phyloP scores from a whole-genome alignment of 2,888 invertebrate genomes.

The Drosophila formosana region DNA sequence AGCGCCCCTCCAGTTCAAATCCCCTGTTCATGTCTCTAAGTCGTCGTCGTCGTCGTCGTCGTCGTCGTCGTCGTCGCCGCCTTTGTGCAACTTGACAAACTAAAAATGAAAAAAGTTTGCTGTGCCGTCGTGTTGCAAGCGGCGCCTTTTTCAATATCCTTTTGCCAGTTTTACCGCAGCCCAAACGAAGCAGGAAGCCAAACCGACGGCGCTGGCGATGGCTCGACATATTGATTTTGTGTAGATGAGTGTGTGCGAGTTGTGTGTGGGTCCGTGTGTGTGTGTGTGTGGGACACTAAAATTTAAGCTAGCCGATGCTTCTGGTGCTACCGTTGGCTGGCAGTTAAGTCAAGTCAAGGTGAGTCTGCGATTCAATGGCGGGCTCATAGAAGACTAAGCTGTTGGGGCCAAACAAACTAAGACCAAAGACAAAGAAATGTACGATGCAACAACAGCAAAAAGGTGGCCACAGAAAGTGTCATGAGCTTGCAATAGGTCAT shows the following conservation, averaged over 20 bases:
- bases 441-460: no score
- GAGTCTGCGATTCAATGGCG: conserved; percentile 43
- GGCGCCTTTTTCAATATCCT: conserved; percentile 77
- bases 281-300: conserved; percentile 40
- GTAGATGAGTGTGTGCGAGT: not conserved
- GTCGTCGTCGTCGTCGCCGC: conserved; percentile 21
- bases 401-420: conserved; percentile 9
- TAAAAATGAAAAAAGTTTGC: conserved; percentile 80
- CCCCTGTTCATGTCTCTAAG: not conserved
- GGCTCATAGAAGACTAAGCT: conserved; percentile 35
- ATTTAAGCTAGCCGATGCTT: conserved; percentile 44
- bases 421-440: not conserved
- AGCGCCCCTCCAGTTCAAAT: not conserved
- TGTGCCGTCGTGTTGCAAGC: conserved; percentile 67
- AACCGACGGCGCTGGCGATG: conserved; percentile 40
- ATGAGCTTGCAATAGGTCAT: not conserved
- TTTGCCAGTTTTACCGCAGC: conserved; percentile 44
- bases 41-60: not conserved
- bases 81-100: conserved; percentile 78
- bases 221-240: conserved; percentile 71
- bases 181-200: conserved; percentile 43
- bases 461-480: not conserved
- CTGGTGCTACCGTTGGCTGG: conserved; percentile 18
- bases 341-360: conserved; percentile 54
- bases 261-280: conserved; percentile 9